phyloP scores from a whole-genome alignment of 2,888 invertebrate species.

The Geotrupes spiniger region DNA sequence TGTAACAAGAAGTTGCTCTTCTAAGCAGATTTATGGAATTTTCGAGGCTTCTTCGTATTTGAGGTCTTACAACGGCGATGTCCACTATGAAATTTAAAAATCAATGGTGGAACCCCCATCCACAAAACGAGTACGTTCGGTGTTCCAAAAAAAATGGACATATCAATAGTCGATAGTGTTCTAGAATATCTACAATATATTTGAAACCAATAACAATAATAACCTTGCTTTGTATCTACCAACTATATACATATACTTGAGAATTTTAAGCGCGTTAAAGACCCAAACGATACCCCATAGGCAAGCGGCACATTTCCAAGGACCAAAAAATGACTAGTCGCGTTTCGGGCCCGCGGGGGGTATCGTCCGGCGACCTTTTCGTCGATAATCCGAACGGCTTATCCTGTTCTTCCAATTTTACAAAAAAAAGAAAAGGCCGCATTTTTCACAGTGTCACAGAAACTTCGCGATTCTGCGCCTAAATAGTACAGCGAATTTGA shows the following conservation, averaged over 20 bases:
- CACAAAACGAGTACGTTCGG: conserved; percentile 31
- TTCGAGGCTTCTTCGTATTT: too few relatives aligned
- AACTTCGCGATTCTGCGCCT: conserved; percentile 24
- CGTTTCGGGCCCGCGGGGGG: too few relatives aligned
- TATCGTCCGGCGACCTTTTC: too few relatives aligned
- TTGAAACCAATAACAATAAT: conserved; percentile 7
- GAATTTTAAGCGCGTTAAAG: conserved; percentile 3
- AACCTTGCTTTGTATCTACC: conserved; percentile 14
- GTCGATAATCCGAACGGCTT: conserved; percentile 30
- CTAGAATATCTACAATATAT: conserved; percentile 26
- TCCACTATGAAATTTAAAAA: too few relatives aligned
- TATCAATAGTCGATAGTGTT: conserved; percentile 30
- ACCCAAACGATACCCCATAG: too few relatives aligned
- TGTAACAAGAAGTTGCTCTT: too few relatives aligned
- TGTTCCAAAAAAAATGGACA: conserved; percentile 36
- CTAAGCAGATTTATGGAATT: too few relatives aligned
- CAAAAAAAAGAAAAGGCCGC: conserved; percentile 15
- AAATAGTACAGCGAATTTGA: conserved; percentile 25
- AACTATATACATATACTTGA: conserved; percentile 11
- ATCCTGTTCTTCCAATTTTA: conserved; percentile 40
- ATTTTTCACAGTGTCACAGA: conserved; percentile 16
- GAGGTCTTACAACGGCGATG: too few relatives aligned
- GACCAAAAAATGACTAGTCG: too few relatives aligned
- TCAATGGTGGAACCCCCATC: too few relatives aligned
- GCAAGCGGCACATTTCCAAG: too few relatives aligned